Evolutionary conservation across 2,113 vertebrate species (phyloP).

Genomic region (Fulmarus glacialis): DNA sequence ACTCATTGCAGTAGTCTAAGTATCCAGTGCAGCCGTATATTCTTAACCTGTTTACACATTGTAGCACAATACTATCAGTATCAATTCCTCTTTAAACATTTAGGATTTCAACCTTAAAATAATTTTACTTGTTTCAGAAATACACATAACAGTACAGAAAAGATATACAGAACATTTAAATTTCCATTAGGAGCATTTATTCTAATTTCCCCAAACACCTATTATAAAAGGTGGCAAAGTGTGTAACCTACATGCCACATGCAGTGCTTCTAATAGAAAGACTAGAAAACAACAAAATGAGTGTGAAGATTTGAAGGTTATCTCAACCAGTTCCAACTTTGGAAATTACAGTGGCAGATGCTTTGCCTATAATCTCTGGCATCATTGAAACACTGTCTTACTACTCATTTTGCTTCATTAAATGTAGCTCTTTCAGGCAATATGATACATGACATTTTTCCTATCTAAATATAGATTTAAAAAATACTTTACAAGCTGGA

Average conservation of each 20-base stretch:
- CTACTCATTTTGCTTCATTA: background rate
- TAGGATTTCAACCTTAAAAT: background rate
- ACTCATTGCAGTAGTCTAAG: background rate
- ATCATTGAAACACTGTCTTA: background rate
- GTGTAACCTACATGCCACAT: background rate
- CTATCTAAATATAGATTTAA: background rate
- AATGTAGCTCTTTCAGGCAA: background rate
- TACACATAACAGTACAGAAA: background rate
- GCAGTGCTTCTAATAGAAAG: constrained; percentile 25
- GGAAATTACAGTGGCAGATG: constrained; percentile 46
- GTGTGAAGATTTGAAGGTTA: constrained; percentile 35
- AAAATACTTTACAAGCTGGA: background rate
- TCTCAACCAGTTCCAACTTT: background rate
- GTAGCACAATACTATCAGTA: background rate
- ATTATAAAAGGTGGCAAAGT: background rate
- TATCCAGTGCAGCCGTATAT: background rate
- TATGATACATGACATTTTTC: background rate
- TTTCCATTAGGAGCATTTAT: background rate
- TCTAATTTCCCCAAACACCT: constrained; percentile 6
- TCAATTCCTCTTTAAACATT: background rate
- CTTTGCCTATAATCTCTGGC: constrained; percentile 10
- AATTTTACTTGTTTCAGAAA: background rate
- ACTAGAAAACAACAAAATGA: constrained; percentile 12
- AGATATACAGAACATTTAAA: background rate
- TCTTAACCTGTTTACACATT: background rate